Evolutionary conservation across 1,140 invertebrate species (phyloP), one percentile per base, ranked within the genome.

Genomic region (Helicoverpa armigera): DNA sequence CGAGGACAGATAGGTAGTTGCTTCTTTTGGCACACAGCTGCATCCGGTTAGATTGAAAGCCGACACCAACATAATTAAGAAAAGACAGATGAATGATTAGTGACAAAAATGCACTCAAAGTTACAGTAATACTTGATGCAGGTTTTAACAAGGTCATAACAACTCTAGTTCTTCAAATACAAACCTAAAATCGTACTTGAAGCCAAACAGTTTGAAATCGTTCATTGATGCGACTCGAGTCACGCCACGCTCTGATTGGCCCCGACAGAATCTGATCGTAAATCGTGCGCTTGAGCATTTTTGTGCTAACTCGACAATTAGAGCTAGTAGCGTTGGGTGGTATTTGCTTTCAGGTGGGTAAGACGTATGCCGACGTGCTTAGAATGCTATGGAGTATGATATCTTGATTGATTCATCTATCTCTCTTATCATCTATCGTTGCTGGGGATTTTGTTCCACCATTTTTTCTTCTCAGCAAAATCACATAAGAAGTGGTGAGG

Each of bases 261-360:
- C 10, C 18, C 16, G 12, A 23, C 9, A 16, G 56, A 23, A 58
- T 58, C 12, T 2, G 3, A 7, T 23, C 18, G 61, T 65, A 65
- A 16, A 65, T 65, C 61, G n/a, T n/a, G 5, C 5, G 13, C 14
- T 35, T n/a, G 61, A 14, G 61, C 61, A 65, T 65, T 65, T 35
- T 43, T 65, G 29, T 43, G 61, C 10, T n/a, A n/a, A 65, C 12
- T 29, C 31, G 29, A 35, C 9, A 9, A 65, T 65, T 65, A 35
- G 23, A n/a, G 23, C 13, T 9, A 1, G 29, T 16, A 16, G 48
- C 35, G 16, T 14, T 16, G 2, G 10, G 11, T 48, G 63, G 63
- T 48, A 67, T 67, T 67, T 67, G 63, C 63, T 67, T 67, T 67
- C 63, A 48, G n/a, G 16, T 18, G 56, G 10, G n/a, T n/a, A 10